Evolutionary conservation across 2,888 invertebrate genomes (phyloP).

Genomic region (Conus canariensis): DNA sequence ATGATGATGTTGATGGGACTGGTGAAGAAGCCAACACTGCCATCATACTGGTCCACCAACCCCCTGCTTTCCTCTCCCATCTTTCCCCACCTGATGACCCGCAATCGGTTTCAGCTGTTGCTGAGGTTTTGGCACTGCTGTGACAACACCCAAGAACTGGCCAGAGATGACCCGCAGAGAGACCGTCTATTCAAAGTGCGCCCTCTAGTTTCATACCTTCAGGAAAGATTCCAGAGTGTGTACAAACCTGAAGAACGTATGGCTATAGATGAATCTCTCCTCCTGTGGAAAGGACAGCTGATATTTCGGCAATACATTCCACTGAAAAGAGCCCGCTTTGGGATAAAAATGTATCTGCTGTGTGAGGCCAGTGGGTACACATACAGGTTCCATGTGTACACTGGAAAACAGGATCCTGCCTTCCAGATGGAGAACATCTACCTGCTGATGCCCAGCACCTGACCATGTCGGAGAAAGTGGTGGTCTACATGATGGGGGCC

Average conservation of each 20-base stretch:
- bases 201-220: constrained; percentile 46
- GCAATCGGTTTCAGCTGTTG: no score
- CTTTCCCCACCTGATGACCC: no score
- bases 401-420: neutral
- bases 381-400: neutral
- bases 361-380: neutral
- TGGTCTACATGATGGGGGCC: neutral
- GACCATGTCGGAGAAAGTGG: neutral
- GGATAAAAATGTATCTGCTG: constrained; percentile 17
- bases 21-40: no score
- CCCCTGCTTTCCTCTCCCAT: no score
- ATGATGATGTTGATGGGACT: no score
- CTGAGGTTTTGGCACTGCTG: no score
- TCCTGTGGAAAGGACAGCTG: constrained; percentile 37
- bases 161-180: constrained; percentile 32
- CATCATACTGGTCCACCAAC: no score
- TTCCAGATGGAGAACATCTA: no score
- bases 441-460: no score
- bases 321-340: neutral
- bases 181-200: constrained; percentile 51
- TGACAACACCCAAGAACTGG: constrained; percentile 36
- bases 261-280: constrained; percentile 26
- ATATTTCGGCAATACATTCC: constrained; percentile 43
- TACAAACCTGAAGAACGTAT: constrained; percentile 6
- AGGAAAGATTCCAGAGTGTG: constrained; percentile 41